Base-by-base conservation (phyloP, 2,797 vertebrate genomes). In the Parotocinclus haroldoi region DNA sequence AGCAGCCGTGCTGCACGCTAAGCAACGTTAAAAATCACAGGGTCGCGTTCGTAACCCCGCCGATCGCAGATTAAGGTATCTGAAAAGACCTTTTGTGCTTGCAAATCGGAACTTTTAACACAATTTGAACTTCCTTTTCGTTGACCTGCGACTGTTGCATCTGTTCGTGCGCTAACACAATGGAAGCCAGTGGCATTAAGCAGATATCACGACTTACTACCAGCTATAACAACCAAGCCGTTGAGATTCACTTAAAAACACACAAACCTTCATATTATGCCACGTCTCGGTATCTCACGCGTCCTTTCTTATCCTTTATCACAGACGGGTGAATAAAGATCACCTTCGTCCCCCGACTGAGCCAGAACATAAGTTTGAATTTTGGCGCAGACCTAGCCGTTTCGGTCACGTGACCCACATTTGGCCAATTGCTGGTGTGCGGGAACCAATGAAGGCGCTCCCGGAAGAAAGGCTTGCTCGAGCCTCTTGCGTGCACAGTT, bases 311-410 rank as follows among this genome's bases (percentile, higher is more conserved):
- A 3, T 16, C 48, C 48, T 16, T 3, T n/a, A 4, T 1, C n/a
- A 4, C 13, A 9, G 13, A 50, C 4, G 4, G 48, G 16, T 9
- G 48, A n/a, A 14, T 1, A 7, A 13, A 1, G 13, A 1, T 6
- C 11, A n/a, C 8, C n/a, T n/a, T 13, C 5, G 7, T n/a, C 2
- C 46, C 14, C 9, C 46, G 4, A 12, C n/a, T n/a, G 7, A n/a
- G 5, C 5, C 45, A 10, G 46, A 7, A 14, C 16, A 19, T 49
- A 78, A 67, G 87, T 96, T 98, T 96, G 94, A 98, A 98, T 96
- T 97, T 93, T 96, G 94, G 96, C 95, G 80, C 63, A 48, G 75
- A 70, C 14, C 12, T 70, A 55, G 18, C 71, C 62, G 44, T 71
- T 74, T 36, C 49, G 12, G 0, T 87, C 91, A 95, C 87, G 82